Conservation (phyloP, 2,797 vertebrate species). For the Acropternis orthonyx region DNA sequence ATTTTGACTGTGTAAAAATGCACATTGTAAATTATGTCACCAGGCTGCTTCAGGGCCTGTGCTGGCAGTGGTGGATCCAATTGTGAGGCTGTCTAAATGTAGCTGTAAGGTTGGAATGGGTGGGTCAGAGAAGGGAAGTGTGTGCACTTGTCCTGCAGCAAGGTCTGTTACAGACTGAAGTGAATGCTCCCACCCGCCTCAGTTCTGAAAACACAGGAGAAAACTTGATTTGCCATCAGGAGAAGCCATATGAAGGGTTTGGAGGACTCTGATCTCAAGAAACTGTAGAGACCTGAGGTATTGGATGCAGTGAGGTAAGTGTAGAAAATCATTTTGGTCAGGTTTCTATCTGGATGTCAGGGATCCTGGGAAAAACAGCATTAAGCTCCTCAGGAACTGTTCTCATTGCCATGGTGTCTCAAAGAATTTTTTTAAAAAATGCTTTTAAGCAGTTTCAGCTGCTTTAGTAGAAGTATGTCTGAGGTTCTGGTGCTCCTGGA, state of each 20-base stretch:
- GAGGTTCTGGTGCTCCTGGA: background rate
- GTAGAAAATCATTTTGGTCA: background rate
- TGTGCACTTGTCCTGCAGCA: background rate
- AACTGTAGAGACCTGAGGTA: background rate
- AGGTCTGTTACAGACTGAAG: background rate
- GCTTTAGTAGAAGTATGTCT: background rate
- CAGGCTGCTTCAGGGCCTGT: background rate
- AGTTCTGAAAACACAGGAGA: background rate
- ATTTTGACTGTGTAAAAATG: background rate
- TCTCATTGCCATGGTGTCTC: background rate
- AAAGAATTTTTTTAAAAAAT: background rate
- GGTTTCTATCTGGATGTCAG: background rate
- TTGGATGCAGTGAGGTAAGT: background rate
- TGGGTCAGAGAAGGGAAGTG: background rate
- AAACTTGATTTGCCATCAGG: background rate
- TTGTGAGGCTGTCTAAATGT: background rate
- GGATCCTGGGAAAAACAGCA: background rate
- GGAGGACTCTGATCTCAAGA: background rate
- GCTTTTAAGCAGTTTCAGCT: background rate
- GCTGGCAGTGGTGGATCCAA: background rate
- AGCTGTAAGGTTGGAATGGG: background rate
- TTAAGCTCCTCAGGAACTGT: background rate
- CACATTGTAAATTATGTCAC: background rate
- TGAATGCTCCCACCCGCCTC: background rate
- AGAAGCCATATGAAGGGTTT: fast-evolving